Base-by-base conservation (phyloP, 2,888 invertebrate genomes). In the Cosmorhoe ocellata region DNA sequence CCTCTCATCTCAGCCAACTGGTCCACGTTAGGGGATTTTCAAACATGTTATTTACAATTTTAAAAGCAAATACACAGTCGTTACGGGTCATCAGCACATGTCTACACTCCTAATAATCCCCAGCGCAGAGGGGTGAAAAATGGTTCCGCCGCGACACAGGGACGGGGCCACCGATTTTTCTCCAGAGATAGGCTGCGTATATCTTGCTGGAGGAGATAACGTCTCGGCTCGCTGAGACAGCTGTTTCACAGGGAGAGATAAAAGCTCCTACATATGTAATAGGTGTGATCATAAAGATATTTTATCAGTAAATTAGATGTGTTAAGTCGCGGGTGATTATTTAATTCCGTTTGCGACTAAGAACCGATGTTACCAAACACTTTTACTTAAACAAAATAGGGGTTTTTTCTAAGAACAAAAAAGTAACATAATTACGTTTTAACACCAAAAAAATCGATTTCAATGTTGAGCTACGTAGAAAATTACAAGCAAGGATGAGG, bases 111-210 rank as follows among this genome's bases (percentile, higher is more conserved):
- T 74, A 71, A 70, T 73, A 75, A 71, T 66, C 71, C 71, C 69
- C 49, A 56, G 71, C 50, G 72, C 59, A 61, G 61, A 64, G 58
- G 64, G 44, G 69, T 80, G 81, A 81, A 67, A 74, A 76, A 81
- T 81, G 67, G 74, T 70, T 61, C 74, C 76, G 66, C 59, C 66
- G 75, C 71, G 78, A 67, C 67, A 63, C 56, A 61, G 68, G 70
- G 76, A 77, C 74, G 72, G 65, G 70, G 57, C 69, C 72, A 61
- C 71, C 76, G 75, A 82, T 83, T 82, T 82, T 79, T 81, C 81
- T 80, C 76, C 57, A 57, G 72, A 76, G 81, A 81, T 79, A 81
- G 73, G 71, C 61, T 64, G 59, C 74, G 73, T 76, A 71, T 74
- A 74, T 76, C 76, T 76, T 67, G 58, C 58, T 50, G 56, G 53